Evolutionary conservation across 2,113 vertebrate genomes (phyloP), one percentile per base, ranked within the genome.

Genomic region (Pygoscelis antarcticus): DNA sequence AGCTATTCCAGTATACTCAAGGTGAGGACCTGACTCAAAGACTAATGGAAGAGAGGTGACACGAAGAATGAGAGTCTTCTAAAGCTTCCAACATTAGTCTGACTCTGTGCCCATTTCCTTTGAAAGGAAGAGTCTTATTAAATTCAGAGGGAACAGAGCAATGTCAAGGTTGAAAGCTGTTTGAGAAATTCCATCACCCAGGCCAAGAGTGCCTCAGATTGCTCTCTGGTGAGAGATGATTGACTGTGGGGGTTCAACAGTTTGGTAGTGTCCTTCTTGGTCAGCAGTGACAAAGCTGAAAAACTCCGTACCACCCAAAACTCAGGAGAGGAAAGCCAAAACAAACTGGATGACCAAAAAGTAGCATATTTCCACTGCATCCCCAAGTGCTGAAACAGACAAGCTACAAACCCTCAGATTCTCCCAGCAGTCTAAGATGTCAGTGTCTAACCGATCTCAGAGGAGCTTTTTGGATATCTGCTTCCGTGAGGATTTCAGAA

Each of bases 1-100:
- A 83, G 26, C 14, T 74, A 4, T 87, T 90, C 20, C 44, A 36
- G n/a, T 62, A 11, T 47, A 40, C 42, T 83, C 62, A 79, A 87
- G 75, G 68, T 90, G 71, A 95, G 38, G 32, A 70, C 80, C 78
- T 95, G 70, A 70, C 78, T 91, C 68, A 83, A 91, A 87, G 74
- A 92, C 32, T 82, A 51, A 92, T 79, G 62, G 65, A 85, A 76
- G 66, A 93, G 66, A 77, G n/a, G 70, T 79, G 66, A 84, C 61
- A 76, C 15, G 2, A 82, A 75, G 80, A 94, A 89, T 64, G 38
- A 90, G 65, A 47, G 85, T 95, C 89, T 97, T 83, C 71, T 89
- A 64, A 83, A 70, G 34, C 51, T 78, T 27, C 81, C 87, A 94
- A 29, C 46, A 16, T 86, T 83, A 74, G 26, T 66, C 54, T 89